Conservation (phyloP, 2,888 invertebrate species). For the Gibbula magus region DNA sequence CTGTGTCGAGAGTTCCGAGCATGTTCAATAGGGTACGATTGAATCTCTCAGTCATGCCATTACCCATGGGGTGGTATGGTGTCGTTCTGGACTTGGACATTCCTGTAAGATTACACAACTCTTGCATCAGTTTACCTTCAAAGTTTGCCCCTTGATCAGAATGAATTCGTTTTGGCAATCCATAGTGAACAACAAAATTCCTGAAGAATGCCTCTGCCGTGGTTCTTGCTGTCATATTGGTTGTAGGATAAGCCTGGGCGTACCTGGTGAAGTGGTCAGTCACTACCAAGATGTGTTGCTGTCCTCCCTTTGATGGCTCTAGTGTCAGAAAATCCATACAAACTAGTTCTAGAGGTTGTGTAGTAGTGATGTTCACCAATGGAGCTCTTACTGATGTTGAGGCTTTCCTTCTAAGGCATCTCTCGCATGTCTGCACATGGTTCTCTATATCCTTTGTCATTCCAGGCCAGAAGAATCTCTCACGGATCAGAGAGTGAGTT, state of each 20-base stretch:
- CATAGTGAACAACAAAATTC: constrained; percentile 39
- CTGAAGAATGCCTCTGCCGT: constrained; percentile 32
- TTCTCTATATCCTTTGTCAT: constrained; percentile 26
- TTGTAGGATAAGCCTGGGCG: constrained; percentile 35
- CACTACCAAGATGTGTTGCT: constrained; percentile 26
- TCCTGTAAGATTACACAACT: constrained; percentile 30
- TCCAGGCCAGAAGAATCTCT: too few relatives aligned
- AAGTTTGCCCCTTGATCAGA: constrained; percentile 41
- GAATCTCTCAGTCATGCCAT: constrained; percentile 39
- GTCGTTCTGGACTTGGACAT: constrained; percentile 38
- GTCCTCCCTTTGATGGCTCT: not conserved
- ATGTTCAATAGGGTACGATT: constrained; percentile 37
- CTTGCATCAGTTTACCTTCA: constrained; percentile 33
- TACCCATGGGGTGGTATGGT: constrained; percentile 44
- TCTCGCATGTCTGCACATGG: not conserved
- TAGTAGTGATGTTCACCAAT: not conserved
- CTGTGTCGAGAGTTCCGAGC: constrained; percentile 29
- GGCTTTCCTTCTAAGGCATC: not conserved
- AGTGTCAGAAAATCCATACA: not conserved
- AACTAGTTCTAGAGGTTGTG: not conserved
- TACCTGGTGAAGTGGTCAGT: constrained; percentile 37
- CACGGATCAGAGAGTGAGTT: not conserved
- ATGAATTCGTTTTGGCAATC: constrained; percentile 37
- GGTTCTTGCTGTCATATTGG: constrained; percentile 39
- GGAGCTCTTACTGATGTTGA: not conserved